A percentile compares a stretch with the other conserved stretches of the same genome.
Evolutionary conservation across 2,797 vertebrate species (phyloP).

Genomic region (Scleropages formosus): DNA sequence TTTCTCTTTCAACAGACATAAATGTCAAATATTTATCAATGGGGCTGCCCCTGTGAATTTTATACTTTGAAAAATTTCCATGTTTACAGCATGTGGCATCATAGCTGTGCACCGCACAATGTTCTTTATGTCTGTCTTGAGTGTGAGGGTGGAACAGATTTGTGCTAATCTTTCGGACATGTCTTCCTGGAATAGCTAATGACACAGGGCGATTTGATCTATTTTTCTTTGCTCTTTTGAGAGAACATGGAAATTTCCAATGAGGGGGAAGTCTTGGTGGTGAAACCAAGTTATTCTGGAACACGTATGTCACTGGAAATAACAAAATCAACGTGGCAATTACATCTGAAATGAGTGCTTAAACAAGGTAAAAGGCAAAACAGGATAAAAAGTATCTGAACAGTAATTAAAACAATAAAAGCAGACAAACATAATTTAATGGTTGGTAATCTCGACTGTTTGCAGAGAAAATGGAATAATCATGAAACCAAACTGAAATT

Average conservation of each 20-base stretch:
- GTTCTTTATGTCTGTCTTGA: not conserved
- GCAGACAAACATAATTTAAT: too few relatives aligned
- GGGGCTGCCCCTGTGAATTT: not conserved
- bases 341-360: too few relatives aligned
- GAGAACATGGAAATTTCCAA: constrained; percentile 15
- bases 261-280: not conserved
- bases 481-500: too few relatives aligned
- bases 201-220: not conserved
- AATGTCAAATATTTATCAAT: too few relatives aligned
- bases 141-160: constrained; percentile 3
- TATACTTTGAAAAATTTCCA: not conserved
- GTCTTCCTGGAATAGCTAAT: not conserved
- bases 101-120: not conserved
- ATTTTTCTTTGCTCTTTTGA: not conserved
- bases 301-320: not conserved
- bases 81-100: not conserved
- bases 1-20: too few relatives aligned
- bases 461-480: too few relatives aligned
- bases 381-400: too few relatives aligned
- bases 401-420: too few relatives aligned
- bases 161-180: constrained; percentile 13
- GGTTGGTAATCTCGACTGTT: too few relatives aligned
- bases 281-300: constrained; percentile 10
- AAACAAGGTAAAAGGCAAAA: too few relatives aligned
- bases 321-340: not conserved